A percentile compares a stretch with the other conserved stretches of the same genome.
phyloP scores from a whole-genome alignment of 2,888 invertebrate species.

The Phortica okadai region DNA sequence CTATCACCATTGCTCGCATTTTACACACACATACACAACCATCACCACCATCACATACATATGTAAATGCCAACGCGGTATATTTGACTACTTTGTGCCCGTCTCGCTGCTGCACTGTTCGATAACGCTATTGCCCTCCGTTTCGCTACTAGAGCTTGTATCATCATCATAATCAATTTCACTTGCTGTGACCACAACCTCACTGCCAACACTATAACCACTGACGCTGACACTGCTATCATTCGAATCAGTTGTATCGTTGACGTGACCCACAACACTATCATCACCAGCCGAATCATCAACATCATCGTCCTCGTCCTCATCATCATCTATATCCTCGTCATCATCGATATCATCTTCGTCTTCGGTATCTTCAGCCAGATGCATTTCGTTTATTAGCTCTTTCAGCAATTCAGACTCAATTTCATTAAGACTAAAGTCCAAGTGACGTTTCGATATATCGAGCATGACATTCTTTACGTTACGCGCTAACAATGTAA shows the following conservation, averaged over 20 bases:
- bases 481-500: constrained; percentile 68
- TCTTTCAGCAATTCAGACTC: constrained; percentile 73
- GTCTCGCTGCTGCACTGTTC: constrained; percentile 61
- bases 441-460: constrained; percentile 67
- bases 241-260: constrained; percentile 31
- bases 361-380: constrained; percentile 55
- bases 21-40: background rate
- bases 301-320: constrained; percentile 10
- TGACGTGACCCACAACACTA: background rate
- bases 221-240: constrained; percentile 31
- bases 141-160: constrained; percentile 63
- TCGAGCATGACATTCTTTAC: constrained; percentile 70
- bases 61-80: background rate
- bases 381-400: constrained; percentile 70
- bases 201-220: constrained; percentile 12
- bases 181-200: background rate
- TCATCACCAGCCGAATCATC: constrained; percentile 22
- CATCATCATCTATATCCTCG: constrained; percentile 41
- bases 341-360: constrained; percentile 36
- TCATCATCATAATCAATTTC: constrained; percentile 51
- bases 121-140: constrained; percentile 70
- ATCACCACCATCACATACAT: background rate
- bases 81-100: constrained; percentile 40
- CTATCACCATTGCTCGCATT: background rate
- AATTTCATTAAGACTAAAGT: constrained; percentile 67